Percentiles rank a stretch among this genome's conserved stretches.
These are phyloP conservation scores for Etia nguti DNA, from an alignment of 2,113 vertebrate species.

Conservation along the genomic window DNA sequence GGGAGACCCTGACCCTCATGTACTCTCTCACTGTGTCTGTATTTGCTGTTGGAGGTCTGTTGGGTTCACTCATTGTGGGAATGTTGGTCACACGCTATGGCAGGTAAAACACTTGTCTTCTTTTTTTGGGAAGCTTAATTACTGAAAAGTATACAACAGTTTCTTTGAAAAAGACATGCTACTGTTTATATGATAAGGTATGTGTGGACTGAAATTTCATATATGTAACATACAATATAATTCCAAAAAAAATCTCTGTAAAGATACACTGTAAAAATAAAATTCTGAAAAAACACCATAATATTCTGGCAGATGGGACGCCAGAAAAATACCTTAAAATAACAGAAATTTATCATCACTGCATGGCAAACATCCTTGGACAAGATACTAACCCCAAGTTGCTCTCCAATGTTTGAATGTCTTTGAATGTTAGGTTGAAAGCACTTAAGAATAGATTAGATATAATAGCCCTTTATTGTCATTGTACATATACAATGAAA, in stretches of 20 bases:
- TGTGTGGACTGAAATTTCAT: neutral
- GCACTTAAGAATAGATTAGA: neutral
- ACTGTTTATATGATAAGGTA: neutral
- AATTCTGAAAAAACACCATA: neutral
- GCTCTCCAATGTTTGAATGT: neutral
- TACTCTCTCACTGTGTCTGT: conserved; percentile 87
- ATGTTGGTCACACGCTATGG: conserved; percentile 80
- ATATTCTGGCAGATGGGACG: neutral
- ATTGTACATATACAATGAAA: neutral
- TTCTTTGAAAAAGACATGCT: neutral
- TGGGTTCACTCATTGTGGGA: conserved; percentile 83
- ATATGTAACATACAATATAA: neutral
- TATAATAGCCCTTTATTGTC: neutral
- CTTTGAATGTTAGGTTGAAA: neutral
- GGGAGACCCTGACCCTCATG: conserved; percentile 77
- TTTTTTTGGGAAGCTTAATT: neutral
- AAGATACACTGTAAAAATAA: too few species aligned
- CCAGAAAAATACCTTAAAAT: neutral
- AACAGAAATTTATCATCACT: neutral
- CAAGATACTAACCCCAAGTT: neutral
- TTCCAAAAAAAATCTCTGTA: neutral
- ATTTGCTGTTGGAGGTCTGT: conserved; percentile 83
- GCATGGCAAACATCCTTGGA: neutral
- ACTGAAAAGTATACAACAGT: neutral
- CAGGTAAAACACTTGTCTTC: conserved; percentile 68